Evolutionary conservation across 2,888 invertebrate genomes (phyloP).

Genomic region (Drosophila kanekoi): DNA sequence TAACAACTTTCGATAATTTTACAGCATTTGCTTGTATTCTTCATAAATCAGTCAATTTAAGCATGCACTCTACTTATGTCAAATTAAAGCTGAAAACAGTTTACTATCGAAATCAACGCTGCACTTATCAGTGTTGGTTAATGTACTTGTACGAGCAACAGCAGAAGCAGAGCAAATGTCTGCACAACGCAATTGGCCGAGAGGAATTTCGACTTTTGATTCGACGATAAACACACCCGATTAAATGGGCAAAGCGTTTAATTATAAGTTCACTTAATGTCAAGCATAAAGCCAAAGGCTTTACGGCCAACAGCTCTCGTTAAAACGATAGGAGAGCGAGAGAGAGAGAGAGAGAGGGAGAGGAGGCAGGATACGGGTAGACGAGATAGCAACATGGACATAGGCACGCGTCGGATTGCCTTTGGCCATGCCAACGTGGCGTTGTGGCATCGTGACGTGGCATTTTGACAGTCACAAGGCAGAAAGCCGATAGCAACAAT

Average conservation of each 20-base stretch:
- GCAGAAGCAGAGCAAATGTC: conserved; percentile 18
- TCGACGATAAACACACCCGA: conserved; percentile 69
- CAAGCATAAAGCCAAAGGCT: conserved; percentile 66
- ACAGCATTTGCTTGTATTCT: too few relatives aligned
- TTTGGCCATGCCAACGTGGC: conserved; percentile 26
- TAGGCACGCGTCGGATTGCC: conserved; percentile 41
- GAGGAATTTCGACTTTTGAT: conserved; percentile 34
- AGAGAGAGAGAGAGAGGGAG: background rate
- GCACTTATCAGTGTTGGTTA: conserved; percentile 7
- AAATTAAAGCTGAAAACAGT: conserved; percentile 2
- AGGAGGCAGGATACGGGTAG: background rate
- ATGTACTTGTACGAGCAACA: conserved; percentile 3
- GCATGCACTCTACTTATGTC: too few relatives aligned
- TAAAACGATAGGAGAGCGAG: conserved; percentile 16
- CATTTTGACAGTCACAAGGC: conserved; percentile 69
- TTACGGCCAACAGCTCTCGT: conserved; percentile 43
- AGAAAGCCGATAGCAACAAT: conserved; percentile 71
- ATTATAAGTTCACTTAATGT: conserved; percentile 80
- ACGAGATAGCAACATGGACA: conserved; percentile 12
- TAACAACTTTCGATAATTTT: too few relatives aligned
- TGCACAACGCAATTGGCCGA: conserved; percentile 35
- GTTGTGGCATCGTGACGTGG: conserved; percentile 60
- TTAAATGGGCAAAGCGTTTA: conserved; percentile 79
- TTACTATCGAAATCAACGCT: conserved; percentile 26
- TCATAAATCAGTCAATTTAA: too few relatives aligned